Percentiles rank a stretch among this genome's conserved stretches.
Evolutionary conservation across 1,140 invertebrate species (phyloP).

Genomic region (Callitettix versicolor): DNA sequence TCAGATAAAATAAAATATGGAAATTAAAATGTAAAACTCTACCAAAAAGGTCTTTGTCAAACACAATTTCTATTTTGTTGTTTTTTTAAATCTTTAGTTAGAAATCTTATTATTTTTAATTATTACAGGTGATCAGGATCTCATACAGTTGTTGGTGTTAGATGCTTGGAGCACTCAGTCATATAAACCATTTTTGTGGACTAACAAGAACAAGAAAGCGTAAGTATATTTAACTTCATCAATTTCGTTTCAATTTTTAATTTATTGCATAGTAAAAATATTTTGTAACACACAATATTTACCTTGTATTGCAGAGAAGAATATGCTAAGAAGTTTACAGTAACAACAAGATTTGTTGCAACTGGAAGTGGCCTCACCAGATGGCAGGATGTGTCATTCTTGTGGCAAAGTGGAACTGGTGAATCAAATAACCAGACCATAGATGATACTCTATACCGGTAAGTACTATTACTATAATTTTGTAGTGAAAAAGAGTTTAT

Average conservation of each 20-base stretch:
- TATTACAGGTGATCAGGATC: conserved; percentile 56
- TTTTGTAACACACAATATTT: neutral
- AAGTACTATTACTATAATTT: too few relatives aligned
- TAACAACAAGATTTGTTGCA: conserved; percentile 64
- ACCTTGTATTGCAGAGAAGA: conserved; percentile 21
- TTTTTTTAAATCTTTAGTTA: too few relatives aligned
- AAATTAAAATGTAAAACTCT: too few relatives aligned
- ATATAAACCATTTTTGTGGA: conserved; percentile 44
- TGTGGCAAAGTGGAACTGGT: too few relatives aligned
- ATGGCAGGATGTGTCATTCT: conserved; percentile 50
- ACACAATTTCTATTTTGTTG: too few relatives aligned
- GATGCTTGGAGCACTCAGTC: conserved; percentile 72
- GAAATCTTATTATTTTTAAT: conserved; percentile 1
- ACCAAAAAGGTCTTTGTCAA: too few relatives aligned
- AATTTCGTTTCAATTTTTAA: neutral
- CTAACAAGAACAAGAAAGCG: conserved; percentile 40
- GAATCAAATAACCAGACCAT: too few relatives aligned
- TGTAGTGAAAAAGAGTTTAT: neutral
- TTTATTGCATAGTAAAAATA: neutral
- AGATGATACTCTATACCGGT: too few relatives aligned
- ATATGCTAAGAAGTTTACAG: conserved; percentile 51
- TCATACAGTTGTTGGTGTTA: conserved; percentile 75
- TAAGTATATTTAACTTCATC: conserved; percentile 24
- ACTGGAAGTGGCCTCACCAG: conserved; percentile 80
- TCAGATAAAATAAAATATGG: too few relatives aligned